phyloP scores from a whole-genome alignment of 2,113 vertebrate species.

The Lycocorax pyrrhopterus region DNA sequence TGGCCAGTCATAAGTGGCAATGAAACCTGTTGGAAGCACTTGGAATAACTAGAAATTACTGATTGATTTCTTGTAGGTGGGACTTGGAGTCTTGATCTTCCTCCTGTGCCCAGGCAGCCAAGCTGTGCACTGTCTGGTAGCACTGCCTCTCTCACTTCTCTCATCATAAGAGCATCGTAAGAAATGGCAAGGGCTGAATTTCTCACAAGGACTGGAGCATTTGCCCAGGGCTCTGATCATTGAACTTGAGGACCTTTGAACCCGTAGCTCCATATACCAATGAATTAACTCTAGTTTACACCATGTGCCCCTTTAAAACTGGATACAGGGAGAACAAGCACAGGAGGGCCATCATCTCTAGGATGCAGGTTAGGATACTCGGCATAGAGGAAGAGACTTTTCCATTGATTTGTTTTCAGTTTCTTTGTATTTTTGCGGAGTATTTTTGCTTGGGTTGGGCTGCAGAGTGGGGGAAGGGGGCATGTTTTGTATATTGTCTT shows the following conservation, averaged over 20 bases:
- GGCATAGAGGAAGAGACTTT: not conserved
- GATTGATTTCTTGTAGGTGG: not conserved
- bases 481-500: not conserved
- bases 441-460: not conserved
- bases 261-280: rapidly evolving
- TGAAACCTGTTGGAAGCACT: not conserved
- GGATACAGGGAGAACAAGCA: not conserved
- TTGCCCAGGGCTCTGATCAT: not conserved
- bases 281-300: not conserved
- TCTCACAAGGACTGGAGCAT: not conserved
- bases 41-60: not conserved
- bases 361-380: not conserved
- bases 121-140: not conserved
- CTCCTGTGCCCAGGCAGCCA: not conserved
- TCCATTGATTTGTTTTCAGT: not conserved
- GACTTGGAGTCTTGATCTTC: not conserved
- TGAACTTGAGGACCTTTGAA: not conserved
- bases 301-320: not conserved
- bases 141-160: not conserved
- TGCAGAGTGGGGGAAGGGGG: not conserved
- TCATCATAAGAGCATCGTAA: not conserved
- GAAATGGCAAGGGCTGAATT: not conserved
- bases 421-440: not conserved
- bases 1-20: not conserved
- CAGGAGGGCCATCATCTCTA: not conserved